Evolutionary conservation across 2,113 vertebrate genomes (phyloP), one percentile per base, ranked within the genome.

Genomic region (Dipodomys ordii): DNA sequence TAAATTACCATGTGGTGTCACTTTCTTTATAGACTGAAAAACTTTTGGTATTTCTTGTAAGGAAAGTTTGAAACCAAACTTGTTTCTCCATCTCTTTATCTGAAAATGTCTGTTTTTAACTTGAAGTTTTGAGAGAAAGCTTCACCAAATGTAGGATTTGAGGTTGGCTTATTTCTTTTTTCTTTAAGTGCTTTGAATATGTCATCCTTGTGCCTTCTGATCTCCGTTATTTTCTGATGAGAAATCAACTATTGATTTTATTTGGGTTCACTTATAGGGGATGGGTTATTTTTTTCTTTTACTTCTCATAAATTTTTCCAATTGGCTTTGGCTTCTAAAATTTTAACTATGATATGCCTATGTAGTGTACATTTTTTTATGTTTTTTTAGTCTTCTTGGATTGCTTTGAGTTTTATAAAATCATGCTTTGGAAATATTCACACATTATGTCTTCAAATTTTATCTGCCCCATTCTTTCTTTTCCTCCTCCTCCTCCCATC

Each of bases 271-370:
- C 18, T 49, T 90, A 64, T 46, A 64, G 16, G 13, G 35, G 20
- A 73, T 68, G 32, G 83, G 28, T 77, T 53, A 49, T 78, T 88
- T 79, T 93, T 94, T 44, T 86, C 87, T 49, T 83, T 62, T 62
- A 46, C 25, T 83, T 22, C 19, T 27, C n/a, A 84, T 64, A 12
- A 68, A 49, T 27, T 93, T 76, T 84, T 71, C 28, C 84, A 7
- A 60, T 81, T 62, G 60, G 60, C 20, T 16, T 62, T 89, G 49
- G 32, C 77, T 80, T 89, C 80, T 35, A 81, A 86, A 5, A 88
- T 86, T 95, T 89, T 76, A 85, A 91, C 46, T 91, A 76, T 71
- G 10, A 85, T 27, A 82, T 46, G 32, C 18, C 30, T 88, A 94
- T 49, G 49, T 49, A 18, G 6, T 85, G 3, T 91, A 65, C 5